A percentile compares a stretch with the other conserved stretches of the same genome.
Conservation (phyloP, 2,888 invertebrate genomes). For the Nomada ruficornis region DNA sequence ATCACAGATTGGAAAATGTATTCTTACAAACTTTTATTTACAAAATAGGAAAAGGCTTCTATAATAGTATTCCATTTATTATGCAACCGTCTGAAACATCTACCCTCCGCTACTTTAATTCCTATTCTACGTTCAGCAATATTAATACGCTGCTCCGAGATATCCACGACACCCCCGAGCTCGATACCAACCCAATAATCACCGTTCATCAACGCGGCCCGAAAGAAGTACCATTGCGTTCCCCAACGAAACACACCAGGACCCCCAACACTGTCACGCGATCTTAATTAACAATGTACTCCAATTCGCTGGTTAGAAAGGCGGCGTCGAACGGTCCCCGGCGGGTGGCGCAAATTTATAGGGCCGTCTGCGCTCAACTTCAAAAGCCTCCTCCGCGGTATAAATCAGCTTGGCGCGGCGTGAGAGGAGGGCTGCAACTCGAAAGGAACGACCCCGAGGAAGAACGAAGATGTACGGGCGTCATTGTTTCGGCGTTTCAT, state of each 20-base stretch:
- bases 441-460: constrained; percentile 32
- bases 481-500: constrained; percentile 65
- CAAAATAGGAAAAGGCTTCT: too few species aligned
- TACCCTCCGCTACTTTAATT: too few species aligned
- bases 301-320: constrained; percentile 53
- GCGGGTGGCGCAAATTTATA: constrained; percentile 47
- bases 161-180: too few species aligned
- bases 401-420: constrained; percentile 53
- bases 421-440: not conserved
- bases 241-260: not conserved
- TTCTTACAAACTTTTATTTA: too few species aligned
- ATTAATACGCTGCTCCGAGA: too few species aligned
- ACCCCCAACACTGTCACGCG: constrained; percentile 43
- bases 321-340: constrained; percentile 46
- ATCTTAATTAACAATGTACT: constrained; percentile 56
- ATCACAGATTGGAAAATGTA: too few species aligned
- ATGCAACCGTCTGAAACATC: too few species aligned
- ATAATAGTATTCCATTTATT: too few species aligned
- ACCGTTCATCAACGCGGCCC: not conserved
- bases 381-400: constrained; percentile 54
- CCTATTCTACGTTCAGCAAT: too few species aligned
- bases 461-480: constrained; percentile 57
- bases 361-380: constrained; percentile 46
- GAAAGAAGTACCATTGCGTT: not conserved
- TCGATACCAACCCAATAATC: not conserved